These are phyloP conservation scores for Lissonota sp. DNA, from an alignment of 2,888 invertebrate genomes.

Conservation along the genomic window DNA sequence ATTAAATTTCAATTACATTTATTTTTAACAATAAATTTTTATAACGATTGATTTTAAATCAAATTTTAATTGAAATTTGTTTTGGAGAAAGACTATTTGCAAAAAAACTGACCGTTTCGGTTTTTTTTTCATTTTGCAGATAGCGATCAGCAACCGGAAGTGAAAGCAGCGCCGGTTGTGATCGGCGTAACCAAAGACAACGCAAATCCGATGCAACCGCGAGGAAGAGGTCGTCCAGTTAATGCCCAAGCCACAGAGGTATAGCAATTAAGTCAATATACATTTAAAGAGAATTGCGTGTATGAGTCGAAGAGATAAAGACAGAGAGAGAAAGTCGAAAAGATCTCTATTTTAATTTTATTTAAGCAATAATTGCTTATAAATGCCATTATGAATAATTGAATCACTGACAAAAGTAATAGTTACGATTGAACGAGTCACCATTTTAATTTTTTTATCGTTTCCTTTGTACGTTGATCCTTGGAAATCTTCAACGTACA, in stretches of 20 bases:
- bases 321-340: too few relatives aligned
- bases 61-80: too few relatives aligned
- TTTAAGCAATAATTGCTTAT: conserved; percentile 7
- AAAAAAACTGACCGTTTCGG: conserved; percentile 13
- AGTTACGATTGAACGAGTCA: conserved; percentile 28
- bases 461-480: neutral
- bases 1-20: too few relatives aligned
- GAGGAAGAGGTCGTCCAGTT: conserved; percentile 74
- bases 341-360: neutral
- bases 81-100: neutral
- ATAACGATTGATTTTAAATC: too few relatives aligned
- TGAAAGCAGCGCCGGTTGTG: conserved; percentile 68
- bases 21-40: too few relatives aligned
- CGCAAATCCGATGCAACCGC: conserved; percentile 67
- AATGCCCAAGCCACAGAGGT: conserved; percentile 79
- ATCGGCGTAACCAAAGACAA: conserved; percentile 74
- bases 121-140: conserved; percentile 65
- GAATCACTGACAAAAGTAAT: conserved; percentile 34
- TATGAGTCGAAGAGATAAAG: too few relatives aligned
- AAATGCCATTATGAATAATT: conserved; percentile 8
- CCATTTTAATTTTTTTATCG: too few relatives aligned
- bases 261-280: conserved; percentile 73
- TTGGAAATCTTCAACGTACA: neutral
- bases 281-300: neutral
- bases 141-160: conserved; percentile 69